Conservation (phyloP, 1,140 invertebrate species). For the Neuroterus valhalla region DNA sequence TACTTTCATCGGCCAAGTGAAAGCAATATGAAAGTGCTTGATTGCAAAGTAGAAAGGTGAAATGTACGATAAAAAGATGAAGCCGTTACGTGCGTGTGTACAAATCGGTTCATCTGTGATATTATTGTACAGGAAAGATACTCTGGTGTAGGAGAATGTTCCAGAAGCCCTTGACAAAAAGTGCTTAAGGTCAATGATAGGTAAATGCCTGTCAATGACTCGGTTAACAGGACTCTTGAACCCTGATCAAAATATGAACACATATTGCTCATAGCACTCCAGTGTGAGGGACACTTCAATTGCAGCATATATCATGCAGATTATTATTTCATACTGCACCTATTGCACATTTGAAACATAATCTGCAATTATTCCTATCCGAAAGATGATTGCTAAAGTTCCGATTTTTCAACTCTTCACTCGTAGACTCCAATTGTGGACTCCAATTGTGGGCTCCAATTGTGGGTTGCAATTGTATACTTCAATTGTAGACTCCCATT, state of each 20-base stretch:
- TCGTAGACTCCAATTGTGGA: no score
- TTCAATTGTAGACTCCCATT: no score
- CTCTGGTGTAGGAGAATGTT: conserved; percentile 50
- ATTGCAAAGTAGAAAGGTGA: conserved; percentile 77
- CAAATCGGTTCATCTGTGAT: conserved; percentile 67
- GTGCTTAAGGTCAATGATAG: conserved; percentile 66
- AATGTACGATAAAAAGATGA: conserved; percentile 75
- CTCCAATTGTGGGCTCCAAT: no score
- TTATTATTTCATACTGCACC: no score
- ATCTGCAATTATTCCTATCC: no score
- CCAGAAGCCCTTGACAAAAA: conserved; percentile 64
- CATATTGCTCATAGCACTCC: neutral
- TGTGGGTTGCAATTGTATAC: no score
- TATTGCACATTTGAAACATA: no score
- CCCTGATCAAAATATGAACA: neutral
- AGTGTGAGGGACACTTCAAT: no score
- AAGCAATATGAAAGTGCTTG: conserved; percentile 77
- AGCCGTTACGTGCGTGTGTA: conserved; percentile 72
- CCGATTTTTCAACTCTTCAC: no score
- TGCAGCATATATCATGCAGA: no score
- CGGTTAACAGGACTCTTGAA: neutral
- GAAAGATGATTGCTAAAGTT: no score
- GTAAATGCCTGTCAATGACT: conserved; percentile 36
- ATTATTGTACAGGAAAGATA: conserved; percentile 54
- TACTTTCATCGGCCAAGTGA: conserved; percentile 76